Conservation (phyloP, 2,888 invertebrate genomes). For the Steinernema carpocapsae region DNA sequence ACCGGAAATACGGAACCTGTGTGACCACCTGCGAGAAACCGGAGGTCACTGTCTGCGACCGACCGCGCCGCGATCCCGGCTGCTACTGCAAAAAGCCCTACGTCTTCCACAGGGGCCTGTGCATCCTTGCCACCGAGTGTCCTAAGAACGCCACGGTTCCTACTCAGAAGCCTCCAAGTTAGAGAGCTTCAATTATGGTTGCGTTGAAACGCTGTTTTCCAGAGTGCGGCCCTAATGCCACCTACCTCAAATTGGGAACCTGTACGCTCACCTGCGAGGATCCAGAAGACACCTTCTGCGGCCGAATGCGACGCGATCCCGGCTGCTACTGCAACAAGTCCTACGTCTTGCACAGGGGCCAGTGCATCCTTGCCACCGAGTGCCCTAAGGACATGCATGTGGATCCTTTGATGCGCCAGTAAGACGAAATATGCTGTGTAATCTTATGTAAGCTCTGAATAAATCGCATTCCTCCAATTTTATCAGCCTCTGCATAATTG, state of each 20-base stretch:
- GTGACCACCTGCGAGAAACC: not conserved
- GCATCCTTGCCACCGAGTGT: not conserved
- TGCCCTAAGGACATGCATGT: too few species aligned
- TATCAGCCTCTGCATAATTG: too few species aligned
- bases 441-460: too few species aligned
- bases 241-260: not conserved
- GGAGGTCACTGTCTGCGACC: too few species aligned
- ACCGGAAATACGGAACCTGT: not conserved
- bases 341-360: not conserved
- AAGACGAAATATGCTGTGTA: too few species aligned
- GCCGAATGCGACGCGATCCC: not conserved
- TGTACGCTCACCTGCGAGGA: not conserved
- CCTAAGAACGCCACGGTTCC: not conserved
- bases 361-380: too few species aligned
- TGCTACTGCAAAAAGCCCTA: not conserved
- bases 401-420: too few species aligned
- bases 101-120: not conserved
- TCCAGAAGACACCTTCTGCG: not conserved
- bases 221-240: not conserved
- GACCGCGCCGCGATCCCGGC: not conserved
- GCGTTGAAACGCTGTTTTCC: not conserved
- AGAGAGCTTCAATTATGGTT: not conserved
- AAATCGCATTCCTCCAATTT: too few species aligned
- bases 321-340: not conserved
- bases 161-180: too few species aligned